Percentiles rank a stretch among this genome's conserved stretches.
Conservation (phyloP, 2,888 invertebrate species). For the Leucozona laternaria region DNA sequence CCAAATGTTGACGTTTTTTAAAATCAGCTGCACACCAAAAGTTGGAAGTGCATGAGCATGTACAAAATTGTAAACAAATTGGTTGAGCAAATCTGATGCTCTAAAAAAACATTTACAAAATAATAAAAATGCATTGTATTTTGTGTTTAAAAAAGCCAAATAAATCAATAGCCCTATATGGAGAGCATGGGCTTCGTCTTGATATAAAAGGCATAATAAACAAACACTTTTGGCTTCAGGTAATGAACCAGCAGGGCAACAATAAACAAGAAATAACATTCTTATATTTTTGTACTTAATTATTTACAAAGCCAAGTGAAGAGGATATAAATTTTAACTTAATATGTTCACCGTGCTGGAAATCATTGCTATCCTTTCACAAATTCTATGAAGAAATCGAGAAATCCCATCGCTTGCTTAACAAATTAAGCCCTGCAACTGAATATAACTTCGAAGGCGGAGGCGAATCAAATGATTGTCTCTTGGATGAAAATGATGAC, state of each 20-base stretch:
- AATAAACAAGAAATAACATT: background rate
- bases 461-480: background rate
- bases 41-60: background rate
- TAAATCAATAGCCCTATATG: constrained; percentile 70
- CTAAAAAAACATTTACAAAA: background rate
- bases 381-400: constrained; percentile 78
- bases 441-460: background rate
- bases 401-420: constrained; percentile 68
- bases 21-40: background rate
- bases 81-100: background rate
- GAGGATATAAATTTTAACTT: background rate
- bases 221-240: constrained; percentile 78
- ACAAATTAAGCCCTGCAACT: background rate
- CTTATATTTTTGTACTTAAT: background rate
- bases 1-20: background rate
- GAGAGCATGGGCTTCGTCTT: constrained; percentile 71
- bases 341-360: constrained; percentile 79
- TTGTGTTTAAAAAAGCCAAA: constrained; percentile 76
- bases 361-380: constrained; percentile 78
- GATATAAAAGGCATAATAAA: constrained; percentile 76
- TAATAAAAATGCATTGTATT: constrained; percentile 76
- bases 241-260: background rate
- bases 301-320: constrained; percentile 18
- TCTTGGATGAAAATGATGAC: background rate
- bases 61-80: constrained; percentile 3